Evolutionary conservation across 1,140 invertebrate genomes (phyloP), one percentile per base, ranked within the genome.

Genomic region (Olivierus martensii): DNA sequence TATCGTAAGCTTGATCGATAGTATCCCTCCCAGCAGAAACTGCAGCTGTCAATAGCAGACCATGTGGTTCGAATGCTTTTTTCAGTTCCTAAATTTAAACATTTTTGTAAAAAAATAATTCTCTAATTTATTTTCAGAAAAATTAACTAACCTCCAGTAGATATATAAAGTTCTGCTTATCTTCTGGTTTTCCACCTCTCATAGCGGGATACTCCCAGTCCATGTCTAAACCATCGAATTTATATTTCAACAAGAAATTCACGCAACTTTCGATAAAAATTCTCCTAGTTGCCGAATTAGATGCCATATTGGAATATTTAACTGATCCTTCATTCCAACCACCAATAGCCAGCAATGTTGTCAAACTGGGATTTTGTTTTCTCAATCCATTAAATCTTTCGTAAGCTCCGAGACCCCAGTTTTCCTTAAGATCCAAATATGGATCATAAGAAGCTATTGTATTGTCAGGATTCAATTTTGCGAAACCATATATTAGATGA

Each of bases 401-500:
- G 62, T 80, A 87, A 15, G 79, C 79, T 11, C 75, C 82, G 0
- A 58, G 49, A 39, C 57, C 57, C 52, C 53, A 55, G 28, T 84
- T 81, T 15, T 80, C 77, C 10, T 84, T 56, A 10, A 67, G 67
- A 62, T 88, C 85, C 63, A 82, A 75, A 73, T 77, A 85, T 14
- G 80, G 75, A 72, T 87, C 84, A 1, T 78, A 65, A 45, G 71
- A 73, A 48, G 73, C 78, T 37, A 89, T 84, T n/a, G 71, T 74
- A 2, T 73, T 70, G 59, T 87, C 77, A 11, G 88, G 65, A 0
- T 87, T 85, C 14, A 62, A 18, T 42, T 70, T 69, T 12, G 84
- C 86, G 66, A 92, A 93, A 4, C 85, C 79, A 61, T 93, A 92
- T 17, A 92, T 79, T 10, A 91, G 67, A 63, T 94, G 87, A 0